Percentiles rank a stretch among this genome's conserved stretches.
phyloP scores from a whole-genome alignment of 2,113 vertebrate species.

The Antennarius striatus region DNA sequence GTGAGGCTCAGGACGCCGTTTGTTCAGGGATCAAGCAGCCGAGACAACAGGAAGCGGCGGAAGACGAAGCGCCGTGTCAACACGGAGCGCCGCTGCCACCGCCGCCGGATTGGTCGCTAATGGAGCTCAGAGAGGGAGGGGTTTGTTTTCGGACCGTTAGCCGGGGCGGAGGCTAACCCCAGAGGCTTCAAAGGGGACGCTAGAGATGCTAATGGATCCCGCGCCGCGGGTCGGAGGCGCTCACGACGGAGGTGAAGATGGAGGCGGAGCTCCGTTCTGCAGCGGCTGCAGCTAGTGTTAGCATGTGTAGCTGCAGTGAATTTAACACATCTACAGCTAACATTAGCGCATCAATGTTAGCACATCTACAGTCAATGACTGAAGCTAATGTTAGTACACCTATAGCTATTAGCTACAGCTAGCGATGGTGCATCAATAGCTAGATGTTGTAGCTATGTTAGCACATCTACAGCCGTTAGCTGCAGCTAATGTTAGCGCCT shows the following conservation, averaged over 20 bases:
- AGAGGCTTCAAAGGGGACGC: constrained; percentile 45
- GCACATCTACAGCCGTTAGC: too few relatives aligned
- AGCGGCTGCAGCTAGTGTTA: too few relatives aligned
- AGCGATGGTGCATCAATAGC: too few relatives aligned
- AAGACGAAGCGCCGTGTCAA: constrained; percentile 5
- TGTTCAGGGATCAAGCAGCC: constrained; percentile 62
- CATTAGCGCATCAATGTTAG: too few relatives aligned
- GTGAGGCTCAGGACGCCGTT: constrained; percentile 43
- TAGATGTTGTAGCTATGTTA: too few relatives aligned
- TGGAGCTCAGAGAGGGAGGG: constrained; percentile 50
- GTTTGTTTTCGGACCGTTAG: constrained; percentile 65
- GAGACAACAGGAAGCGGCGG: constrained; percentile 31
- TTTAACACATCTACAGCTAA: too few relatives aligned
- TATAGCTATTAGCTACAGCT: too few relatives aligned
- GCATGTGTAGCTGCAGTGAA: too few relatives aligned
- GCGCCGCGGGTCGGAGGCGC: background rate
- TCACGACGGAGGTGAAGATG: background rate
- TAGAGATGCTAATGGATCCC: constrained; percentile 30
- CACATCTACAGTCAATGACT: too few relatives aligned
- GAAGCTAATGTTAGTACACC: background rate
- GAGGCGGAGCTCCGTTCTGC: too few relatives aligned
- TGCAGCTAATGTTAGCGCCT: background rate
- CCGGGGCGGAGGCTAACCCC: constrained; percentile 33
- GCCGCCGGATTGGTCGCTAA: constrained; percentile 56
- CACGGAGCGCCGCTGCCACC: constrained; percentile 36